These are phyloP conservation scores for Nerophis ophidion DNA, from an alignment of 2,113 vertebrate genomes.

Conservation along the genomic window DNA sequence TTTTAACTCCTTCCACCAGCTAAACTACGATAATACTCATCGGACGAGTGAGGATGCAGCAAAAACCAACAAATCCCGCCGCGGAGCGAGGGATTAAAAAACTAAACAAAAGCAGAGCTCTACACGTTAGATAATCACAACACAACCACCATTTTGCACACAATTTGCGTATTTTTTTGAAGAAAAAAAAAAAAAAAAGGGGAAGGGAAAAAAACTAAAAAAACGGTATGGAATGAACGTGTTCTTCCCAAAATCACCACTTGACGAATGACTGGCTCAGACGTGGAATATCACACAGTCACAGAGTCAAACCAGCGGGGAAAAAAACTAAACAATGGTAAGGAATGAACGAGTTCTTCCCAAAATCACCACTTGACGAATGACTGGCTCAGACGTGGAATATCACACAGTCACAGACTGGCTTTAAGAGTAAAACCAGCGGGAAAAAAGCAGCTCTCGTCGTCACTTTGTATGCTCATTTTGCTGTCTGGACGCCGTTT, in stretches of 20 bases:
- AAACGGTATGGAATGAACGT: constrained; percentile 9
- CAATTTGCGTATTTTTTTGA: constrained; percentile 40
- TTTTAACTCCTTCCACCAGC: constrained; percentile 11
- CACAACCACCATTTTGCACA: constrained; percentile 55
- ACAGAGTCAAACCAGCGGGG: not conserved
- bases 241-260: constrained; percentile 31
- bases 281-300: constrained; percentile 37
- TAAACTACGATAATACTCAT: constrained; percentile 42
- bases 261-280: constrained; percentile 50
- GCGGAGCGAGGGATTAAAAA: constrained; percentile 12
- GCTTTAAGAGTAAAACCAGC: not conserved
- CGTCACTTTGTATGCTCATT: constrained; percentile 17
- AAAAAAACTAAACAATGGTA: not conserved
- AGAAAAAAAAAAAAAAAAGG: too few species aligned
- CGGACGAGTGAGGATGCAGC: constrained; percentile 31
- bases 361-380: constrained; percentile 45
- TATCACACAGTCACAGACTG: constrained; percentile 13
- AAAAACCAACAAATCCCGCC: constrained; percentile 15
- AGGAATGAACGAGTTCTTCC: constrained; percentile 3
- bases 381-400: constrained; percentile 51
- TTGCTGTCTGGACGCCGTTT: constrained; percentile 44
- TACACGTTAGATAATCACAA: constrained; percentile 54
- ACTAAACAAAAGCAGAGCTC: constrained; percentile 31
- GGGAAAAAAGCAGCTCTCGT: not conserved
- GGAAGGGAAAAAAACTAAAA: not conserved